Base-by-base conservation (phyloP, 2,797 vertebrate genomes). In the Enteromius viviparus region DNA sequence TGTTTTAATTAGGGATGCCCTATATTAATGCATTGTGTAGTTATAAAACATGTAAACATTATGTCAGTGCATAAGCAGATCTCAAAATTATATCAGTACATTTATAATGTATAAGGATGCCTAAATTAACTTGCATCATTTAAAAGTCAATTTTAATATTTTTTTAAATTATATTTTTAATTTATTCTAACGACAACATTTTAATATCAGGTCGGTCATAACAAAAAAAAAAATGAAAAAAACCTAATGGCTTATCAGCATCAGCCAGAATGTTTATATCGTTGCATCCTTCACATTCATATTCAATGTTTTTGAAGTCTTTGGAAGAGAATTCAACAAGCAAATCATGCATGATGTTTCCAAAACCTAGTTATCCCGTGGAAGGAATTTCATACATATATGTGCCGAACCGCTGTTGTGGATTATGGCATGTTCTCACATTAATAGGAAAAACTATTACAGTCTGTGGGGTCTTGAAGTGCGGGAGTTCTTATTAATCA, bases 401-500 rank as follows among this genome's bases (percentile, higher is more conserved):
- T 82, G 60, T 53, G 65, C 2, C 3, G 12, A 75, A 68, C 17
- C 17, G 1, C 37, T 17, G 62, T 69, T 55, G 58, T 70, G 81
- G 65, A 37, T 77, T 26, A 47, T 70, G 26, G 14, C 23, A 51
- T 74, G 26, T 62, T 72, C 49, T 47, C 23, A 37, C 53, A 53
- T 82, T 77, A 53, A 62, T 62, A 75, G 34, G 26, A 76, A 83
- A 78, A 83, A 53, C 49, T 62, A 58, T 69, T 64, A 37, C 70
- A 15, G 60, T 80, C 76, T n/a, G 62, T 69, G 77, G 26, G 49
- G 42, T 70, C 11, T 87, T 90, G 88, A 88, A 88, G 53, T 87
- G 85, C 87, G 51, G 29, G 90, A 90, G 91, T 90, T 89, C 93
- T 93, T 93, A 93, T 93, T 93, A 91, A 94, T 93, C 76, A 66